phyloP scores from a whole-genome alignment of 2,888 invertebrate species.

The Thera britannica region DNA sequence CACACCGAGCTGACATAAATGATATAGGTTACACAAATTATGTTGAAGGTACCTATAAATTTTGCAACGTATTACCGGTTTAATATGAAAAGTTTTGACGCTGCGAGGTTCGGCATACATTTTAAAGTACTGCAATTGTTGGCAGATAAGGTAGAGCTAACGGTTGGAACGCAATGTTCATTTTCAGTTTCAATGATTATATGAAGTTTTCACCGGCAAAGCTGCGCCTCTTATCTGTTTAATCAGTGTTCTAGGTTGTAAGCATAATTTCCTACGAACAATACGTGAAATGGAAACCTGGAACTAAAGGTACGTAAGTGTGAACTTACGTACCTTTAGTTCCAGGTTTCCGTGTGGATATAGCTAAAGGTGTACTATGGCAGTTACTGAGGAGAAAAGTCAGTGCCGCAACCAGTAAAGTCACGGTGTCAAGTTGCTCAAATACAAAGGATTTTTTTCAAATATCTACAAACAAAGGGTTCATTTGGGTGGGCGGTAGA shows the following conservation, averaged over 20 bases:
- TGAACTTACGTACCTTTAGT: too few species aligned
- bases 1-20: slow-evolving; percentile 3
- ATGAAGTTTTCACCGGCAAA: background rate
- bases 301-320: slow-evolving; percentile 16
- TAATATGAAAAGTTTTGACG: slow-evolving; percentile 21
- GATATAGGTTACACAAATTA: slow-evolving; percentile 10
- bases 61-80: slow-evolving; percentile 8
- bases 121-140: slow-evolving; percentile 20
- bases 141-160: slow-evolving; percentile 17
- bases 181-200: background rate
- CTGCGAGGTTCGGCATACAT: slow-evolving; percentile 23
- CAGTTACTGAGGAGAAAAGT: slow-evolving; percentile 24
- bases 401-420: slow-evolving; percentile 30
- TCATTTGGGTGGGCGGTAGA: slow-evolving; percentile 41
- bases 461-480: slow-evolving; percentile 49
- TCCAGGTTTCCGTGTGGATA: slow-evolving; percentile 6
- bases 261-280: slow-evolving; percentile 1
- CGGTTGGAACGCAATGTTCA: background rate
- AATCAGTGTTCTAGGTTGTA: slow-evolving; percentile 3
- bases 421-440: slow-evolving; percentile 50
- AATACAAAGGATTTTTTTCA: slow-evolving; percentile 49
- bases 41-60: slow-evolving; percentile 11
- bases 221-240: slow-evolving; percentile 2
- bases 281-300: slow-evolving; percentile 6
- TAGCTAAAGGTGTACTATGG: slow-evolving; percentile 4